These are phyloP conservation scores for Rhinogobius similis DNA, from an alignment of 2,113 vertebrate species.

Conservation along the genomic window DNA sequence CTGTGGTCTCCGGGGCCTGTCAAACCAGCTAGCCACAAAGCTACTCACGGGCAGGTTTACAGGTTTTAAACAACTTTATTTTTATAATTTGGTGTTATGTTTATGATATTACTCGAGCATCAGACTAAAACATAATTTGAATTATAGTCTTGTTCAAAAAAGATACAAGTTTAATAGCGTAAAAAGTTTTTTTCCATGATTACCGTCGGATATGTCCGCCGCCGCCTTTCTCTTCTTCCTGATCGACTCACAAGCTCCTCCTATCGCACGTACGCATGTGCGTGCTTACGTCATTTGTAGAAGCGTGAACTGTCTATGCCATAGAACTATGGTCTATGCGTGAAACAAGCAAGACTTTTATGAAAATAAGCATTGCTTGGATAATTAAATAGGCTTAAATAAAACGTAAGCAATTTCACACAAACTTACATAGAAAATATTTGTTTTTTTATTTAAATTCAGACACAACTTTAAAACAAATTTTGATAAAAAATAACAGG, in stretches of 20 bases:
- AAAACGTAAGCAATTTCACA: neutral
- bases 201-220: constrained; percentile 68
- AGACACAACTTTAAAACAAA: neutral
- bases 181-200: constrained; percentile 20
- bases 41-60: constrained; percentile 41
- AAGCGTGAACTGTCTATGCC: too few species aligned
- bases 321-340: too few species aligned
- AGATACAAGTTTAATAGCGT: neutral
- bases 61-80: constrained; percentile 4
- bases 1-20: constrained; percentile 55
- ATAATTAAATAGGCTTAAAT: too few species aligned
- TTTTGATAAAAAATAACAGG: neutral
- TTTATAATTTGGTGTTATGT: constrained; percentile 5
- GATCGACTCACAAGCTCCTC: constrained; percentile 65
- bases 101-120: neutral
- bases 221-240: constrained; percentile 76
- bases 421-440: neutral
- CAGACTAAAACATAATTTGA: neutral
- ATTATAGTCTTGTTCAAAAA: neutral
- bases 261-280: constrained; percentile 39
- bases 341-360: too few species aligned
- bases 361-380: too few species aligned
- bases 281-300: constrained; percentile 16
- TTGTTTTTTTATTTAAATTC: neutral
- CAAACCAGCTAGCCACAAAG: constrained; percentile 58